phyloP scores from a whole-genome alignment of 2,888 invertebrate genomes.

The Eutolmus rufibarbis region DNA sequence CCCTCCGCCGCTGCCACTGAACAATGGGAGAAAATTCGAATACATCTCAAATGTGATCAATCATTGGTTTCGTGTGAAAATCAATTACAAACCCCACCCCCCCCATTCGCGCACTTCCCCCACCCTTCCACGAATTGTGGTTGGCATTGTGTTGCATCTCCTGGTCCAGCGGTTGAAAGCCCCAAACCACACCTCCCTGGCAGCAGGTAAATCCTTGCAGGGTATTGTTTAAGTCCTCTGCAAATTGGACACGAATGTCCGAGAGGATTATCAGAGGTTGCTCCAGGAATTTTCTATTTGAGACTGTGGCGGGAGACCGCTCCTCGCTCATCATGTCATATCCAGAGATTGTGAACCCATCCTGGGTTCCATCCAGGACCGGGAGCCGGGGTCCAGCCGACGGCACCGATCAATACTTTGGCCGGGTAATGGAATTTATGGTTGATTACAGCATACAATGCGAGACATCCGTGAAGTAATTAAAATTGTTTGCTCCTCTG shows the following conservation, averaged over 20 bases:
- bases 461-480: background rate
- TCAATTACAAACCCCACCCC: background rate
- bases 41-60: background rate
- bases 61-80: background rate
- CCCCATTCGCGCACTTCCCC: background rate
- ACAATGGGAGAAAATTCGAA: background rate
- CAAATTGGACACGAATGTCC: background rate
- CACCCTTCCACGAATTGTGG: background rate
- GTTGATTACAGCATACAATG: slow-evolving; percentile 15
- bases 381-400: background rate
- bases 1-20: background rate
- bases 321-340: background rate
- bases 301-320: background rate
- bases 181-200: background rate
- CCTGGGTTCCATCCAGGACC: background rate
- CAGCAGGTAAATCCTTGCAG: background rate
- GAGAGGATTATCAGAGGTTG: background rate
- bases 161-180: background rate
- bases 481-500: slow-evolving; percentile 20
- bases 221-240: background rate
- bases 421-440: slow-evolving; percentile 25
- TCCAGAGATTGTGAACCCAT: background rate
- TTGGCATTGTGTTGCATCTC: background rate
- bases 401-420: slow-evolving; percentile 8
- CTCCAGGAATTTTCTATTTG: background rate